These are phyloP conservation scores for Drosophila nigritarsus DNA, from an alignment of 2,888 invertebrate genomes.

Conservation along the genomic window DNA sequence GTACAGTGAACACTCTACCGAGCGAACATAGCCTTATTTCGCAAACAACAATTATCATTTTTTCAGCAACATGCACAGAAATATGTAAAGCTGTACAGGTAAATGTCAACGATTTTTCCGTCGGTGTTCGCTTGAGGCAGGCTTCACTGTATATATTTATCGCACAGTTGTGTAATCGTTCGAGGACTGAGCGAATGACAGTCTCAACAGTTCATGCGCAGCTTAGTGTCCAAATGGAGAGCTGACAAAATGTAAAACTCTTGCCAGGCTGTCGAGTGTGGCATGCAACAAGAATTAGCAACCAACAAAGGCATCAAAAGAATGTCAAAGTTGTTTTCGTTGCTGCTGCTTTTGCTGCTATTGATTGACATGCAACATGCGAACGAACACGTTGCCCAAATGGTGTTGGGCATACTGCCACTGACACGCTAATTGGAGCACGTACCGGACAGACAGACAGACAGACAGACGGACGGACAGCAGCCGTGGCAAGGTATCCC, in stretches of 20 bases:
- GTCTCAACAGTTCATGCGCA: constrained; percentile 29
- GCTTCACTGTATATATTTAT: neutral
- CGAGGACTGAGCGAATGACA: constrained; percentile 4
- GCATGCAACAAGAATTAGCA: constrained; percentile 71
- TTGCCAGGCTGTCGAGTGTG: constrained; percentile 50
- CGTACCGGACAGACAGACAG: constrained; percentile 46
- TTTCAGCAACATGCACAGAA: neutral
- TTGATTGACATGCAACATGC: constrained; percentile 73
- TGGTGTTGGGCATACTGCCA: constrained; percentile 43
- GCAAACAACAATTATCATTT: neutral
- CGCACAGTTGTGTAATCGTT: neutral
- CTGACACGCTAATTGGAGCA: constrained; percentile 72
- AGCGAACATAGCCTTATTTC: neutral
- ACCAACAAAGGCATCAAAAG: constrained; percentile 48
- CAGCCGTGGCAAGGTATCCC: constrained; percentile 10
- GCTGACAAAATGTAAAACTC: constrained; percentile 43
- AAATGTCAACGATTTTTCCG: neutral
- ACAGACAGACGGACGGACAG: neutral
- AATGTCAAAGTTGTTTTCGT: constrained; percentile 17
- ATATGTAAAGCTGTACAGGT: neutral
- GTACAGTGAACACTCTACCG: neutral
- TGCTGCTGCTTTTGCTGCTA: constrained; percentile 34
- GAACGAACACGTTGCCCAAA: constrained; percentile 54
- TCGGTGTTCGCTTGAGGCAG: too few species aligned
- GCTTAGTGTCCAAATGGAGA: constrained; percentile 62